Evolutionary conservation across 2,113 vertebrate genomes (phyloP), one percentile per base, ranked within the genome.

Genomic region (Cairina moschata): DNA sequence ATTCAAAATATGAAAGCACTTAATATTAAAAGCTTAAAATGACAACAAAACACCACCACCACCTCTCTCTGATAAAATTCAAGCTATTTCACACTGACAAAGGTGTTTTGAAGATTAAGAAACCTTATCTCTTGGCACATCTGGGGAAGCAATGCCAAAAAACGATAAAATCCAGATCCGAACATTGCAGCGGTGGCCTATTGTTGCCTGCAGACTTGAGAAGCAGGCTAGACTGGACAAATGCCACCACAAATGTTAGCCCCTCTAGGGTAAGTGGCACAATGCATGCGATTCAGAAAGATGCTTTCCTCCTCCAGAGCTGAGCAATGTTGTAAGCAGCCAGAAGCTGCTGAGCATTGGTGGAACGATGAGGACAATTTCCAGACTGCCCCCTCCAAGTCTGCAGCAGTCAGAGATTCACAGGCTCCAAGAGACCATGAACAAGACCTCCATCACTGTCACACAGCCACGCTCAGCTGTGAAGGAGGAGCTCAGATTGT

Each of bases 1-100:
- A 46, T 69, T 40, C 17, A 8, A 93, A 91, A 91, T 40, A 93
- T 2, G 2, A 89, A 95, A 86, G 42, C 22, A 89, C 26, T 14
- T 56, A 79, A 11, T 60, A 80, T 36, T 59, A 87, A 90, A 90
- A 63, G 6, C 8, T 71, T 59, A 80, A 78, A 63, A 59, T n/a
- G 4, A 52, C 11, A 67, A 52, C 15, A 68, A 60, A 91, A 76
- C 38, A 73, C 28, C 6, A 59, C 29, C 17, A 75, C 9, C 9
- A 78, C 32, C 40, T 10, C 32, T 62, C 36, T 4, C 1, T 50
- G 28, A 60, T 60, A 92, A 84, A 78, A 82, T 60, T 55, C 42
- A 75, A 92, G 40, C 28, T 63, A 77, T 93, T 72, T 65, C 46
- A 60, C 29, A 72, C 3, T 52, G 69, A 77, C 31, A 54, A 48